phyloP scores from a whole-genome alignment of 2,797 vertebrate species.

The Cryptoprocta ferox region DNA sequence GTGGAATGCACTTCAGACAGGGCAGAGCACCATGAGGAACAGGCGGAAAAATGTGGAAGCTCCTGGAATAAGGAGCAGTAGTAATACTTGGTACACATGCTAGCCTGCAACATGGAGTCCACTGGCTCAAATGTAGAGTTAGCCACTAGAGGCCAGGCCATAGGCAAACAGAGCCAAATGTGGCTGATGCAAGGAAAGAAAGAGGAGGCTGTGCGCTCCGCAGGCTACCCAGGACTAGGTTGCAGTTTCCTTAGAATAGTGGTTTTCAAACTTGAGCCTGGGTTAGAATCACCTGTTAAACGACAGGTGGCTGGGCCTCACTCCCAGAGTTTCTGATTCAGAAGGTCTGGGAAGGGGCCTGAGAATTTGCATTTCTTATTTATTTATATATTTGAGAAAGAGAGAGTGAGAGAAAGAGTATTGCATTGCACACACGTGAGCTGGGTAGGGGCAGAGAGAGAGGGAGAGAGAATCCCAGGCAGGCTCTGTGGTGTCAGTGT shows the following conservation, averaged over 20 bases:
- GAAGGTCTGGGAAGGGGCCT: not conserved
- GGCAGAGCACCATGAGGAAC: conserved; percentile 1
- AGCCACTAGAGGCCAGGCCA: not conserved
- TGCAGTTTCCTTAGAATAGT: not conserved
- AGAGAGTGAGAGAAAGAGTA: too few relatives aligned
- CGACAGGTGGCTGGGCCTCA: not conserved
- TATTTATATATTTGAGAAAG: too few relatives aligned
- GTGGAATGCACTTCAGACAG: not conserved
- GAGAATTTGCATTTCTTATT: not conserved
- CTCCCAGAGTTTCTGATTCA: conserved; percentile 9
- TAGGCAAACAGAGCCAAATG: not conserved
- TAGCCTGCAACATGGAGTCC: not conserved
- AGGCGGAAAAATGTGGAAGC: not conserved
- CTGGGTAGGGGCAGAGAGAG: too few relatives aligned
- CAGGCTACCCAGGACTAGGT: not conserved
- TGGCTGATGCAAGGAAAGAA: not conserved
- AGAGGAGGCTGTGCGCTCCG: not conserved
- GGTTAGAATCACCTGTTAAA: not conserved
- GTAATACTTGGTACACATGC: not conserved
- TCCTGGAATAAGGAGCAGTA: not conserved
- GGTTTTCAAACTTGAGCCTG: not conserved
- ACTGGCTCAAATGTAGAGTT: not conserved
- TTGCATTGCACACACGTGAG: too few relatives aligned
- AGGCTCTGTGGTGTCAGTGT: too few relatives aligned
- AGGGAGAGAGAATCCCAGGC: too few relatives aligned